Base-by-base conservation (phyloP, 2,888 invertebrate species). In the Cephus nigrinus region DNA sequence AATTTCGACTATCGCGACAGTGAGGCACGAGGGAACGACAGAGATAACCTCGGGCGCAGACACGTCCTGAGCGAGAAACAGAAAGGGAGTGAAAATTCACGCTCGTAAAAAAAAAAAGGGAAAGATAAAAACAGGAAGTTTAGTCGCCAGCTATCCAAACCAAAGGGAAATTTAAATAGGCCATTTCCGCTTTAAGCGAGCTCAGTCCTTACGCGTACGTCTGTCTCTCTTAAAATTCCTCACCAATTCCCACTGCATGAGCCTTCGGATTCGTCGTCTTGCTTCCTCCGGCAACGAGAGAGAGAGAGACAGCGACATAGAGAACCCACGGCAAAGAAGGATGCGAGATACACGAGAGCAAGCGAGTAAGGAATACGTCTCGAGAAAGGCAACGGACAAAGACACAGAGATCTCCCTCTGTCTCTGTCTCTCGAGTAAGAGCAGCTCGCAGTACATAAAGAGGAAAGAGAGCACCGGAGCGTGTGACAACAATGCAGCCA, bases 401-500 rank as follows among this genome's bases (percentile, higher is more conserved):
- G 55, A 34, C 15, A 68, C 1, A 75, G 40, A 78, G 4, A 15
- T 23, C 75, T 55, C 32, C 33, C 68, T 4, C 34, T 11, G 2
- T 34, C 34, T 34, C 34, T 34, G 2, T 34, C 34, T 2, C 34
- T 11, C 77, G 71, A 77, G 74, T 71, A 69, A 75, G 75, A 74
- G 74, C 69, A 75, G 76, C 69, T 77, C 30, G 5, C 55, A 74
- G 69, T 69, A 74, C 75, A 73, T 74, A 75, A 77, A 80, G 78
- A 79, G 79, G 77, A 76, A 78, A 79, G 79, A 82, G 80, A 79
- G 81, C 82, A 83, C 75, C 82, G 81, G 84, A 84, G 84, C 84
- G 86, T 84, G 85, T 87, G 86, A 87, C 86, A 87, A 90, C 90
- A 89, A 88, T 90, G 88, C 86, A 85, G 86, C 88, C 88, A 87